phyloP scores from a whole-genome alignment of 2,888 invertebrate species.

The Syritta pipiens region DNA sequence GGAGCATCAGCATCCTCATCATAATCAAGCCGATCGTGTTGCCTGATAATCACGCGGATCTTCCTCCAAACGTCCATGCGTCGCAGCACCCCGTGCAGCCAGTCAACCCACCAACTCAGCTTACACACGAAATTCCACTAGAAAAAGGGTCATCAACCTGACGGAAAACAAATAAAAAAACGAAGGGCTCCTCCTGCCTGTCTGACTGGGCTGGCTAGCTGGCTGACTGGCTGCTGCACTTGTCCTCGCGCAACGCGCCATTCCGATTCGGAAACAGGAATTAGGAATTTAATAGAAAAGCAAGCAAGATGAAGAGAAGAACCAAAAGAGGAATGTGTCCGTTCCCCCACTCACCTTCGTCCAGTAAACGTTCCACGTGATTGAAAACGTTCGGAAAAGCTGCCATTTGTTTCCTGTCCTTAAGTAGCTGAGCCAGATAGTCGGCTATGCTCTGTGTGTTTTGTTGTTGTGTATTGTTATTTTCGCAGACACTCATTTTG shows the following conservation, averaged over 20 bases:
- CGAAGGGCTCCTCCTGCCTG: neutral
- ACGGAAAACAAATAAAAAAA: constrained; percentile 14
- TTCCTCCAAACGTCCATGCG: neutral
- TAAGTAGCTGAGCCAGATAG: constrained; percentile 99
- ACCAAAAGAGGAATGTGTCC: neutral
- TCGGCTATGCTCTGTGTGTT: constrained; percentile 98
- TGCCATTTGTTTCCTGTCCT: constrained; percentile 99
- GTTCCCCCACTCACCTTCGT: constrained; percentile 90
- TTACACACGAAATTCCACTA: constrained; percentile 51
- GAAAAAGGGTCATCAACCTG: constrained; percentile 65
- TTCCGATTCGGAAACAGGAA: constrained; percentile 47
- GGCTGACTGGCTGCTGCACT: constrained; percentile 33
- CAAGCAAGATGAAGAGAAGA: neutral
- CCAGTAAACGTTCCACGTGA: constrained; percentile 98
- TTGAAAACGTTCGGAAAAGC: constrained; percentile 99
- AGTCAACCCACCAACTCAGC: no score
- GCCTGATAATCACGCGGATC: neutral
- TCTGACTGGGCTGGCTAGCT: constrained; percentile 3
- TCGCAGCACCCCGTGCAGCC: no score
- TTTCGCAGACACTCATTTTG: constrained; percentile 79
- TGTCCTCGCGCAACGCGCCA: constrained; percentile 8
- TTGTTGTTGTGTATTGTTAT: constrained; percentile 80
- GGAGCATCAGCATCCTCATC: constrained; percentile 18
- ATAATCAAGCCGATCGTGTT: constrained; percentile 29
- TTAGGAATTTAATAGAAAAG: constrained; percentile 27